Conservation (phyloP, 1,140 invertebrate genomes). For the Heliconius himera region DNA sequence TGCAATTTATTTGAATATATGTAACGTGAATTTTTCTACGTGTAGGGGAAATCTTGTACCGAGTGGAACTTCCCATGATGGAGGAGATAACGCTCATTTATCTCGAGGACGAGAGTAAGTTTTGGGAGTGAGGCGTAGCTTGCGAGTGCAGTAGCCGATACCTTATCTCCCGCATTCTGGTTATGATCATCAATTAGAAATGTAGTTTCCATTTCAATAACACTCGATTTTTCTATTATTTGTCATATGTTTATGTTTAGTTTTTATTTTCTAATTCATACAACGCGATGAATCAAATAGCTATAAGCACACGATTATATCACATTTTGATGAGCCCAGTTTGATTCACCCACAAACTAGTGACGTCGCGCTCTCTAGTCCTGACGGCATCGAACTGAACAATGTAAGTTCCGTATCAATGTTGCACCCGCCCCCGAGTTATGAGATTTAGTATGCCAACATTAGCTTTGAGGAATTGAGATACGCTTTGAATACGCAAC, state of each 20-base stretch:
- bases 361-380: conserved; percentile 49
- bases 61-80: conserved; percentile 94
- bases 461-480: neutral
- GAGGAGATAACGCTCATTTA: conserved; percentile 94
- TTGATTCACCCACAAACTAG: conserved; percentile 44
- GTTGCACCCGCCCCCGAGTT: neutral
- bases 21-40: conserved; percentile 85
- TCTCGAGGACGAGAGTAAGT: conserved; percentile 88
- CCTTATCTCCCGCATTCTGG: conserved; percentile 82
- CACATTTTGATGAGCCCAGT: conserved; percentile 57
- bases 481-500: neutral
- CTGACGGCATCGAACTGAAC: conserved; percentile 19
- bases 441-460: neutral
- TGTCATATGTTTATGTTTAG: conserved; percentile 59
- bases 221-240: conserved; percentile 75
- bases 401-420: conserved; percentile 5
- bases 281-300: conserved; percentile 72
- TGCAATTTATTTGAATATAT: conserved; percentile 55
- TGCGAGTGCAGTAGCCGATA: conserved; percentile 82
- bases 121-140: conserved; percentile 82
- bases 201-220: conserved; percentile 82
- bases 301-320: conserved; percentile 67
- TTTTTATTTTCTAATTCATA: conserved; percentile 74
- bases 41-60: conserved; percentile 93
- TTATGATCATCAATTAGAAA: conserved; percentile 83